phyloP scores from a whole-genome alignment of 2,113 vertebrate genomes.

The Gymnobelideus leadbeateri region DNA sequence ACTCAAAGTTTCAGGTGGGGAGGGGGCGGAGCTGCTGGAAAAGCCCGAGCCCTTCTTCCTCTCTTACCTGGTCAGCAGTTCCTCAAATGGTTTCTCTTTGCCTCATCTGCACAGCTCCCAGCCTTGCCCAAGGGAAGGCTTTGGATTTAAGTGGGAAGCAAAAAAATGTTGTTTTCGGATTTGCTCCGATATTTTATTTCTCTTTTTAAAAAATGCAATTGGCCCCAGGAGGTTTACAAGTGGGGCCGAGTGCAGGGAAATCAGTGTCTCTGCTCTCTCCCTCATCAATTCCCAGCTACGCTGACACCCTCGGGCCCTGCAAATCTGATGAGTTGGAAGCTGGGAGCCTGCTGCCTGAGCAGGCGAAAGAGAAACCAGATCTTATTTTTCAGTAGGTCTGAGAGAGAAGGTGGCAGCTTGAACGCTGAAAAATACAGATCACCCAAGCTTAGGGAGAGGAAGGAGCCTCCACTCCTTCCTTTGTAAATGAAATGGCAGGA shows the following conservation, averaged over 20 bases:
- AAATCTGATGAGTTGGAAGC: conserved; percentile 26
- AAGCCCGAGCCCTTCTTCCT: fast-evolving
- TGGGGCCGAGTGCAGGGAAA: conserved; percentile 32
- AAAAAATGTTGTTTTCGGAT: conserved; percentile 53
- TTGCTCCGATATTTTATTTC: conserved; percentile 47
- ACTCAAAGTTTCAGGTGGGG: background rate
- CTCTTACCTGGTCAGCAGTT: background rate
- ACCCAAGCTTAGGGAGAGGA: background rate
- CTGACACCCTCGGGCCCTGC: background rate
- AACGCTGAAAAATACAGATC: background rate
- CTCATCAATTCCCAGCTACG: background rate
- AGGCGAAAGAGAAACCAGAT: background rate
- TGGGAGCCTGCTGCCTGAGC: background rate
- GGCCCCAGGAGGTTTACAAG: conserved; percentile 47
- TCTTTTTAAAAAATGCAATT: conserved; percentile 9
- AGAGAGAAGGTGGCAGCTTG: conserved; percentile 19
- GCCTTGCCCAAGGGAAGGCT: conserved; percentile 28
- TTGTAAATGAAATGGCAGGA: background rate
- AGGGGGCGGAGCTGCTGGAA: background rate
- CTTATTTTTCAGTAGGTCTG: background rate
- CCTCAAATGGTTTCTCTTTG: conserved; percentile 8
- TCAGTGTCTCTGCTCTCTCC: background rate
- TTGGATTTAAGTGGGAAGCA: conserved; percentile 45
- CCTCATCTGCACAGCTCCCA: conserved; percentile 28
- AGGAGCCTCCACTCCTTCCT: background rate